phyloP scores from a whole-genome alignment of 1,140 invertebrate species.

The Trissolcus basalis region DNA sequence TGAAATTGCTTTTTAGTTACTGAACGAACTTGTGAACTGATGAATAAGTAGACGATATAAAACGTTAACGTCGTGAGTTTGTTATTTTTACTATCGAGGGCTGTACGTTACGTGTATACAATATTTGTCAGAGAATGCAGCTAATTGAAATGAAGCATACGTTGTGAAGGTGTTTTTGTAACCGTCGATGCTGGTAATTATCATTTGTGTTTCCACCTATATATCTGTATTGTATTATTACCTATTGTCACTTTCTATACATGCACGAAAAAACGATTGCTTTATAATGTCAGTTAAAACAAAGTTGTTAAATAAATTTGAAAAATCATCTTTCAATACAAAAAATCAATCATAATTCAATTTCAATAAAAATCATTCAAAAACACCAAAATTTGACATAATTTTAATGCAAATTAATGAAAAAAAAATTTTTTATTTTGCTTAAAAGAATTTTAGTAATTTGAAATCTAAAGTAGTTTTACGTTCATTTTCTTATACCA shows the following conservation, averaged over 20 bases:
- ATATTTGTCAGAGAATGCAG: slow-evolving; percentile 36
- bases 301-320: no score
- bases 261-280: no score
- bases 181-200: slow-evolving; percentile 35
- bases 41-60: slow-evolving; percentile 45
- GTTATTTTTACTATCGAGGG: slow-evolving; percentile 43
- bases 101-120: slow-evolving; percentile 44
- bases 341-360: no score
- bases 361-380: no score
- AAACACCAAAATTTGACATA: no score
- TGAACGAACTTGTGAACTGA: slow-evolving; percentile 50
- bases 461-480: no score
- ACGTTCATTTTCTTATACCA: not conserved
- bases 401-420: no score
- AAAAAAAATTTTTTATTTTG: no score
- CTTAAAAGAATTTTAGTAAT: no score
- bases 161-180: slow-evolving; percentile 33
- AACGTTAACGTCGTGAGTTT: slow-evolving; percentile 34
- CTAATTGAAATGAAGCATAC: slow-evolving; percentile 32
- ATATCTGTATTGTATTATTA: slow-evolving; percentile 16
- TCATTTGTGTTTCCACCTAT: slow-evolving; percentile 20
- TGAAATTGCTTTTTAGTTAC: slow-evolving; percentile 56
- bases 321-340: no score
- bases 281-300: no score
- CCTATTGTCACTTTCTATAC: no score